Evolutionary conservation across 1,140 invertebrate genomes (phyloP).

Genomic region (Holcopasites calliopsidis): DNA sequence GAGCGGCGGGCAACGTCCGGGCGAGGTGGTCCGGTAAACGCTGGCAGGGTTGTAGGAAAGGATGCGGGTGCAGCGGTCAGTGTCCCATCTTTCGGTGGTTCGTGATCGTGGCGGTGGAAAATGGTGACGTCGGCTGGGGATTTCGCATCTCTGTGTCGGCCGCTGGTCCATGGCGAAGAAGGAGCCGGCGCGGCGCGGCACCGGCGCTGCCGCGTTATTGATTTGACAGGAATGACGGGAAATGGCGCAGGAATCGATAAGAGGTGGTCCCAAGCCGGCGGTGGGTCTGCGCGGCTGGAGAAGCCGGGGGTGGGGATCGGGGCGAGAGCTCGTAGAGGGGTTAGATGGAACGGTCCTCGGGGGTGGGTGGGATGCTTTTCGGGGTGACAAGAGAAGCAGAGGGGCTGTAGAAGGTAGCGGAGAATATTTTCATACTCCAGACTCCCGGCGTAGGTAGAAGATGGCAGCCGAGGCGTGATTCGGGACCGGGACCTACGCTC

Average conservation of each 20-base stretch:
- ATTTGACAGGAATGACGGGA: constrained; percentile 77
- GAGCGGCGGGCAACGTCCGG: constrained; percentile 31
- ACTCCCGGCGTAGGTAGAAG: constrained; percentile 77
- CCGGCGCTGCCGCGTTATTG: constrained; percentile 68
- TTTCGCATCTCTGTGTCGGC: constrained; percentile 53
- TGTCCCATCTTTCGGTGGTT: constrained; percentile 33
- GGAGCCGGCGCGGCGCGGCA: constrained; percentile 27
- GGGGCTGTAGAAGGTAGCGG: constrained; percentile 60
- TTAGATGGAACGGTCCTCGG: not conserved
- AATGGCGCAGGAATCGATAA: constrained; percentile 80
- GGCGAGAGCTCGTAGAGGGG: constrained; percentile 41
- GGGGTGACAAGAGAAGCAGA: constrained; percentile 33
- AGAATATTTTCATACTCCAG: constrained; percentile 79
- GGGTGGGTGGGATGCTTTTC: constrained; percentile 34
- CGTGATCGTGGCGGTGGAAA: constrained; percentile 7
- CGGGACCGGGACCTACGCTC: constrained; percentile 65
- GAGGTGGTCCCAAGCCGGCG: constrained; percentile 71
- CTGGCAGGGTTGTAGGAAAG: not conserved
- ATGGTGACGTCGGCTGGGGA: not conserved
- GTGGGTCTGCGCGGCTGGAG: constrained; percentile 45
- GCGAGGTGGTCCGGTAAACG: constrained; percentile 15
- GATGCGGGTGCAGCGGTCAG: constrained; percentile 21
- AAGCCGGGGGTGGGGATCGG: constrained; percentile 21
- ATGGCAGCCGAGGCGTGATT: constrained; percentile 77
- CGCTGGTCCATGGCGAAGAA: constrained; percentile 46